Conservation (phyloP, 2,797 vertebrate genomes). For the Sternotherus odoratus region DNA sequence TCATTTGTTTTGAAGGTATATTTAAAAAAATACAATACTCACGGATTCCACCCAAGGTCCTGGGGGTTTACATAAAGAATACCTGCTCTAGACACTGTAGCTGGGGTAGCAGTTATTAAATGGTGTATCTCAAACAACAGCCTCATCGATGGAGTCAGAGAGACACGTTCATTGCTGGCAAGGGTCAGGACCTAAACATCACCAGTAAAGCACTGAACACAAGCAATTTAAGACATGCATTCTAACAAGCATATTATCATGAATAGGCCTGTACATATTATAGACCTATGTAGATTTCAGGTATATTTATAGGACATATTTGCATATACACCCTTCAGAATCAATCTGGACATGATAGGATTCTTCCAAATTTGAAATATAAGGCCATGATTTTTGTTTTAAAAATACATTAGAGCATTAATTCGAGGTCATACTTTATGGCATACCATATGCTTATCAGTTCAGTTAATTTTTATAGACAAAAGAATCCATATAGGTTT, state of each 20-base stretch:
- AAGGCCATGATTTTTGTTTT: background rate
- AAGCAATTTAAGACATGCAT: background rate
- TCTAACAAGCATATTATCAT: background rate
- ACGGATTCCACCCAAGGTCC: constrained; percentile 87
- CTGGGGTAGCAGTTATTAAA: constrained; percentile 84
- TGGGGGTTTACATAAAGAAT: constrained; percentile 87
- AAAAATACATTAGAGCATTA: background rate
- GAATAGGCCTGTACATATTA: background rate
- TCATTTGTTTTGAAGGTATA: background rate
- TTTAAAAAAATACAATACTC: constrained; percentile 69
- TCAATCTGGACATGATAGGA: background rate
- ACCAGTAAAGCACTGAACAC: background rate
- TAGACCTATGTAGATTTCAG: background rate
- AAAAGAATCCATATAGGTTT: background rate
- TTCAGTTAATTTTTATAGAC: background rate
- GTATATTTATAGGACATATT: background rate
- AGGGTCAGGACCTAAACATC: constrained; percentile 85
- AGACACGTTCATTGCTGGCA: constrained; percentile 86
- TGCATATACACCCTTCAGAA: background rate
- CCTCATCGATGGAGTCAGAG: constrained; percentile 84
- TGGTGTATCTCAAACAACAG: constrained; percentile 89
- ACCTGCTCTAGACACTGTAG: constrained; percentile 87
- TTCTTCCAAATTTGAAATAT: background rate
- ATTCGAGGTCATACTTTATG: background rate
- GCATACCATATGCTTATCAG: background rate